Conservation (phyloP, 2,888 invertebrate species). For the Dasypolia templi region DNA sequence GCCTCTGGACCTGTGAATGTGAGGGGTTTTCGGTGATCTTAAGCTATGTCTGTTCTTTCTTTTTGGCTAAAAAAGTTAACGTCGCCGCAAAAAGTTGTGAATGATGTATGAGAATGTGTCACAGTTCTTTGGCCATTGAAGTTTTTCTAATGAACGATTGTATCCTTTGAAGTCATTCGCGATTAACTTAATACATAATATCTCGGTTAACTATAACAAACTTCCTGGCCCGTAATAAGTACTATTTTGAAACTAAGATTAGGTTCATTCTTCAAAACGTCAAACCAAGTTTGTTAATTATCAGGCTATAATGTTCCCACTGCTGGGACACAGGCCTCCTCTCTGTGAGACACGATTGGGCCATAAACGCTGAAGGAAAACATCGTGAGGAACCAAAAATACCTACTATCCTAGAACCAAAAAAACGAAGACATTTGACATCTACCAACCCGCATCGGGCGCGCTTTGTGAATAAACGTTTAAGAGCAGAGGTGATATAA, state of each 20-base stretch:
- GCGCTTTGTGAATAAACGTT: too few species aligned
- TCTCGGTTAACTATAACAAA: neutral
- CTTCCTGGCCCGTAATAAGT: neutral
- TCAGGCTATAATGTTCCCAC: too few species aligned
- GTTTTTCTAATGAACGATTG: neutral
- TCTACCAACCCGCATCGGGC: too few species aligned
- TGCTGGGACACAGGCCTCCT: too few species aligned
- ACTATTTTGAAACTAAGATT: neutral
- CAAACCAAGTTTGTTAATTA: neutral
- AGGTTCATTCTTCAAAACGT: neutral
- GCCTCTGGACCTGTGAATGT: constrained; percentile 1
- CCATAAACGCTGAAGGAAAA: too few species aligned
- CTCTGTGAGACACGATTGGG: too few species aligned
- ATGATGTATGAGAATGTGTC: too few species aligned
- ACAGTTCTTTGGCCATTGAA: neutral
- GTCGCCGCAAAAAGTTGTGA: neutral
- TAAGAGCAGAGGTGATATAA: too few species aligned
- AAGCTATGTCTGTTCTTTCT: neutral
- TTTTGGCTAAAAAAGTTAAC: neutral
- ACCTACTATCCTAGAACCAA: too few species aligned
- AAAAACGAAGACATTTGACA: too few species aligned
- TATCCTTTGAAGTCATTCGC: neutral
- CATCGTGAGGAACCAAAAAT: too few species aligned
- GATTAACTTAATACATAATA: too few species aligned
- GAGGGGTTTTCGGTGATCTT: neutral